Conservation (phyloP, 2,797 vertebrate species). For the Pseudocheirus occidentalis region DNA sequence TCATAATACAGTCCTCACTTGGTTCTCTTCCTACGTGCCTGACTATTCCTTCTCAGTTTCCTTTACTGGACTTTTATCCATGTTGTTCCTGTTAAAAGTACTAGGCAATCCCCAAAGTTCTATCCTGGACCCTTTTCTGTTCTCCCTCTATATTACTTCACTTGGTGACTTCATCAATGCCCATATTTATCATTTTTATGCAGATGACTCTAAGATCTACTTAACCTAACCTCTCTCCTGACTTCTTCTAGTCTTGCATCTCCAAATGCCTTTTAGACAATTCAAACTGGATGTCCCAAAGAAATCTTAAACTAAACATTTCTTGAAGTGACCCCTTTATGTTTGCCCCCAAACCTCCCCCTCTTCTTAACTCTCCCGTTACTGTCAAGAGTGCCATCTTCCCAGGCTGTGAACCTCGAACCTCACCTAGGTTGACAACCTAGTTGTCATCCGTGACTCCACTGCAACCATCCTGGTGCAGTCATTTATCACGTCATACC, state of each 20-base stretch:
- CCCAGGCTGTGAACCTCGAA: neutral
- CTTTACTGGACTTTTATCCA: neutral
- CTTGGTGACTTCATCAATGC: neutral
- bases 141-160: neutral
- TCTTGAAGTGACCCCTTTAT: neutral
- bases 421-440: neutral
- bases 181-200: neutral
- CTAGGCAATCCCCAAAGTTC: neutral
- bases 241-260: neutral
- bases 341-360: neutral
- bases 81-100: neutral
- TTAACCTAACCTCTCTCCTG: neutral
- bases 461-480: neutral
- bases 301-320: neutral
- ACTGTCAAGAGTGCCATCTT: neutral
- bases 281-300: neutral
- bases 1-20: neutral
- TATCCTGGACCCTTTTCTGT: neutral
- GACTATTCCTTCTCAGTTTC: neutral
- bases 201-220: neutral
- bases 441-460: neutral
- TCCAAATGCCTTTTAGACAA: neutral
- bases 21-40: neutral
- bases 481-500: neutral
- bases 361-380: neutral